These are phyloP conservation scores for Heterohyrax brucei DNA, from an alignment of 2,797 vertebrate genomes.

Conservation along the genomic window DNA sequence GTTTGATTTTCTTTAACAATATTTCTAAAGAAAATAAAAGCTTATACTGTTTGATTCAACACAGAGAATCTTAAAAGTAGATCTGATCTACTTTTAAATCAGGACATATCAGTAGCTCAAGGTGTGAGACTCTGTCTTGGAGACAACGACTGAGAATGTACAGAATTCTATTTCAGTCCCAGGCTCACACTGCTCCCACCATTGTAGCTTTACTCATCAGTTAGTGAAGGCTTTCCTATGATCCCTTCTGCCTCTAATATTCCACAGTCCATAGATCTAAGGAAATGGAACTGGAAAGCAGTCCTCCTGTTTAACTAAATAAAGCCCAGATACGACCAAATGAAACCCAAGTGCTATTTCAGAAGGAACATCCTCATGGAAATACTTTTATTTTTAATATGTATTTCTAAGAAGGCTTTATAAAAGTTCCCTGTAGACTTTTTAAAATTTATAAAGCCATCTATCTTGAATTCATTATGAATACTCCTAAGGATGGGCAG, in stretches of 20 bases:
- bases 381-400: constrained; percentile 21
- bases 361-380: constrained; percentile 6
- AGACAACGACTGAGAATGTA: neutral
- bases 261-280: neutral
- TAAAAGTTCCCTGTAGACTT: constrained; percentile 23
- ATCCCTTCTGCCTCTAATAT: neutral
- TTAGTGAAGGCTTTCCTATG: accelerated
- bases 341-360: constrained; percentile 36
- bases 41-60: neutral
- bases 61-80: neutral
- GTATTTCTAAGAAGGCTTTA: constrained; percentile 62
- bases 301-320: neutral
- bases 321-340: constrained; percentile 46
- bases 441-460: constrained; percentile 59
- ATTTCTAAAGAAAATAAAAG: neutral
- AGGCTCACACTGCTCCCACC: neutral
- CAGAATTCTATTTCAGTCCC: neutral
- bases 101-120: neutral
- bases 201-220: neutral
- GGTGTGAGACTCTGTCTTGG: neutral
- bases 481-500: neutral
- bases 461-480: neutral
- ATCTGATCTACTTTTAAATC: neutral
- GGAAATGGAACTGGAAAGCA: neutral
- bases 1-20: constrained; percentile 13